phyloP scores from a whole-genome alignment of 2,888 invertebrate species.

The Polydrusus tereticollis region DNA sequence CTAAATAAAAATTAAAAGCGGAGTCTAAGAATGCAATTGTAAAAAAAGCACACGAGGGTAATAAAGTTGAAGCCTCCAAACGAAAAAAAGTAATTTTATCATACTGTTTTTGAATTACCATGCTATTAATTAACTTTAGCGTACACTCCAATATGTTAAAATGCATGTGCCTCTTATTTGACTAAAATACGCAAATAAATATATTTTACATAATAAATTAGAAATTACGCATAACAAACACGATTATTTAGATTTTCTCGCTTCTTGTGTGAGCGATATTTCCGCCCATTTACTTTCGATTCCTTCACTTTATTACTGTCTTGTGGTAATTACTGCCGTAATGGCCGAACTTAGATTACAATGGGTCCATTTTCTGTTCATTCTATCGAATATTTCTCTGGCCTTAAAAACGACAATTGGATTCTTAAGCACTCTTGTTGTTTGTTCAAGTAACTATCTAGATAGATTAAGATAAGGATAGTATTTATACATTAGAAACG shows the following conservation, averaged over 20 bases:
- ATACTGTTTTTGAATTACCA: too few species aligned
- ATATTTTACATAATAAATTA: too few species aligned
- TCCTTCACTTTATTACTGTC: constrained; percentile 64
- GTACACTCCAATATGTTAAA: too few species aligned
- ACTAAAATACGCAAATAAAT: too few species aligned
- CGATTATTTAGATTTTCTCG: neutral
- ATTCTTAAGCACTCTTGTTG: constrained; percentile 18
- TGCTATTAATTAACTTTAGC: too few species aligned
- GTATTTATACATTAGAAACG: too few species aligned
- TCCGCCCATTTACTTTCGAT: constrained; percentile 64
- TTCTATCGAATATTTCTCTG: constrained; percentile 50
- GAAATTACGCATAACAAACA: neutral
- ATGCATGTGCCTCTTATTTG: too few species aligned
- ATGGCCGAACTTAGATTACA: constrained; percentile 59
- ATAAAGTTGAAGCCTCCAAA: too few species aligned
- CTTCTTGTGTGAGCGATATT: constrained; percentile 55
- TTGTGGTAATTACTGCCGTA: constrained; percentile 65
- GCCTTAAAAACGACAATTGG: constrained; percentile 47
- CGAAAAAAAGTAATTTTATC: too few species aligned
- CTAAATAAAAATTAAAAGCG: too few species aligned
- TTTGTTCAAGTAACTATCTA: neutral
- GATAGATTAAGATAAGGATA: constrained; percentile 18
- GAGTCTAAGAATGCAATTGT: too few species aligned
- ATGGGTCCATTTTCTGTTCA: constrained; percentile 47
- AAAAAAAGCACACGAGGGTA: too few species aligned